phyloP scores from a whole-genome alignment of 1,140 invertebrate genomes.

The Harlomillsia oculata region DNA sequence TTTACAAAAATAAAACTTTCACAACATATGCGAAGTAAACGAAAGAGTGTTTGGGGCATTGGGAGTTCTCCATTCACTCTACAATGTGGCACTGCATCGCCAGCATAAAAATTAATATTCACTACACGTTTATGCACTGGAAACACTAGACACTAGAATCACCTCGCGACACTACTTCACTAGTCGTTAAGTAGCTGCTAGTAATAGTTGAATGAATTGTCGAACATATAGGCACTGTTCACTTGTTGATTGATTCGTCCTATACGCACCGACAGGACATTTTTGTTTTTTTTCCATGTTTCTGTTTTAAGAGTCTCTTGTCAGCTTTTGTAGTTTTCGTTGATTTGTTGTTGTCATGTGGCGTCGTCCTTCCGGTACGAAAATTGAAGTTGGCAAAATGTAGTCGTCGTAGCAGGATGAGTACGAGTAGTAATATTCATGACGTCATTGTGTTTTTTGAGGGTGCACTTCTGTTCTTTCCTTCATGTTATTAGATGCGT shows the following conservation, averaged over 20 bases:
- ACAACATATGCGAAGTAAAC: slow-evolving; percentile 20
- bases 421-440: too few relatives aligned
- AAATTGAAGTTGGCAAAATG: too few relatives aligned
- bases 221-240: slow-evolving; percentile 7
- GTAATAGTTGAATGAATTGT: not conserved
- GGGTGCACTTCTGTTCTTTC: too few relatives aligned
- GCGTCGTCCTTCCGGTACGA: too few relatives aligned
- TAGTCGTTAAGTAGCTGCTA: too few relatives aligned
- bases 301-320: not conserved
- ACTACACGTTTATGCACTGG: slow-evolving; percentile 9
- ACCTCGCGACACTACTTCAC: not conserved
- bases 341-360: too few relatives aligned
- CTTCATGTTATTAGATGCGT: too few relatives aligned
- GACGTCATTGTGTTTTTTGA: too few relatives aligned
- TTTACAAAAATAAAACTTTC: slow-evolving; percentile 25
- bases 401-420: too few relatives aligned
- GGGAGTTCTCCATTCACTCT: slow-evolving; percentile 17
- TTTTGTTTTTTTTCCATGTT: slow-evolving; percentile 3
- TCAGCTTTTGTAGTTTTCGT: too few relatives aligned
- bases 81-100: slow-evolving; percentile 8
- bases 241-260: too few relatives aligned
- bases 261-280: slow-evolving; percentile 3
- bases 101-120: slow-evolving; percentile 3
- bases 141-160: slow-evolving; percentile 3
- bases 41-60: too few relatives aligned